These are phyloP conservation scores for Nothocercus julius DNA, from an alignment of 2,113 vertebrate genomes.

Conservation along the genomic window DNA sequence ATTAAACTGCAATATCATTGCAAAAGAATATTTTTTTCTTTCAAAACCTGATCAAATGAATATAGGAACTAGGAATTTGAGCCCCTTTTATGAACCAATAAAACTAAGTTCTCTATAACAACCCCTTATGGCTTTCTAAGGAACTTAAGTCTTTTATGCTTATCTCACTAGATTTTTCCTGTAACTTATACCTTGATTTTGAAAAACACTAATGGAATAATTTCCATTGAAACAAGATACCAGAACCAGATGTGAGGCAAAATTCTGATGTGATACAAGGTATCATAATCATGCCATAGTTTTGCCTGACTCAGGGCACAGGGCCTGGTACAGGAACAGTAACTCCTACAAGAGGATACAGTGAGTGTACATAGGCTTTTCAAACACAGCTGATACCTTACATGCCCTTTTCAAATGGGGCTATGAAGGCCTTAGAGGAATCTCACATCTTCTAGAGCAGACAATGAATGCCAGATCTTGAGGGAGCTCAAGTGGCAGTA, in stretches of 20 bases:
- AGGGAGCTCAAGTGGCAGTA: not conserved
- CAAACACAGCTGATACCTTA: not conserved
- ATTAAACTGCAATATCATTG: not conserved
- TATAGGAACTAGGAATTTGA: not conserved
- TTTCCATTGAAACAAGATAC: not conserved
- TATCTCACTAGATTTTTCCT: not conserved
- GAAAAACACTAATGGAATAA: not conserved
- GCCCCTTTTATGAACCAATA: not conserved
- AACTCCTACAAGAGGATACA: not conserved
- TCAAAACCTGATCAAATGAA: not conserved
- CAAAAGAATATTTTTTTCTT: not conserved
- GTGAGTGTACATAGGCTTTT: not conserved
- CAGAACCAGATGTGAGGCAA: not conserved
- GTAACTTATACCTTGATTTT: rapidly evolving
- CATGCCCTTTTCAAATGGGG: not conserved
- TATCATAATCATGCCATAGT: not conserved
- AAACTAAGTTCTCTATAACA: not conserved
- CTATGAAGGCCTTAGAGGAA: not conserved
- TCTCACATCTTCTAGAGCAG: not conserved
- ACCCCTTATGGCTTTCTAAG: not conserved
- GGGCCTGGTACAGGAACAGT: not conserved
- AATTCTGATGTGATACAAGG: not conserved
- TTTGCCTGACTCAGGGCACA: not conserved
- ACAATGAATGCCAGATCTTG: not conserved
- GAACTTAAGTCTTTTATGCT: rapidly evolving